A percentile compares a stretch with the other conserved stretches of the same genome.
These are phyloP conservation scores for Eospalax fontanierii DNA, from an alignment of 2,797 vertebrate species.

Conservation along the genomic window DNA sequence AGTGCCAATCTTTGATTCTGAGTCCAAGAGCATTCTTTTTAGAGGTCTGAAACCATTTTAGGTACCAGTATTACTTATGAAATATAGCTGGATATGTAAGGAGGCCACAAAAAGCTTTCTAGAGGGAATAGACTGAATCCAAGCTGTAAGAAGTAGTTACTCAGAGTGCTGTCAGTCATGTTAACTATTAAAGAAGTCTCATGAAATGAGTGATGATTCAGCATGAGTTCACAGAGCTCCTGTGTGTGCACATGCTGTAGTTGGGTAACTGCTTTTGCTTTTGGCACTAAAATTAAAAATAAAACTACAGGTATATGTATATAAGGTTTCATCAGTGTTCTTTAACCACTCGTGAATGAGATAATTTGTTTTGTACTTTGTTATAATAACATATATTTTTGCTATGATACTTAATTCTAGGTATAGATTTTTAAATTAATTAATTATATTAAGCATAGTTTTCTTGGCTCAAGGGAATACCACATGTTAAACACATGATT, in stretches of 20 bases:
- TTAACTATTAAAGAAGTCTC: not conserved
- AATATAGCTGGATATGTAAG: no score
- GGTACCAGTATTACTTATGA: no score
- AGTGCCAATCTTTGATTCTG: not conserved
- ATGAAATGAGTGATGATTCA: not conserved
- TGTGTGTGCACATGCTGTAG: not conserved
- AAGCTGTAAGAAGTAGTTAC: not conserved
- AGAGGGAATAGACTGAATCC: not conserved
- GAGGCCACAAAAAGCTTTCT: not conserved
- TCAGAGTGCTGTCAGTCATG: not conserved
- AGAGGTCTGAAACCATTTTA: not conserved
- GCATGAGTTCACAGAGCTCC: not conserved
- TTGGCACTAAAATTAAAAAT: constrained; percentile 2
- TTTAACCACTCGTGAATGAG: not conserved
- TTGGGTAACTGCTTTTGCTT: not conserved
- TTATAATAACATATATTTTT: not conserved
- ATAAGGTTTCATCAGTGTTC: not conserved
- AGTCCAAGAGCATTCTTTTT: not conserved
- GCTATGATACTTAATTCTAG: not conserved
- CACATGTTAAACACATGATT: not conserved
- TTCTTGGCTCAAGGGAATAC: not conserved
- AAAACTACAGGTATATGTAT: not conserved
- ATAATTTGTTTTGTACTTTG: not conserved
- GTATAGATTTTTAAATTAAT: constrained; percentile 13
- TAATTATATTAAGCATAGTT: not conserved